A percentile compares a stretch with the other conserved stretches of the same genome.
Conservation (phyloP, 2,113 vertebrate species). For the Chloroceryle aenea region DNA sequence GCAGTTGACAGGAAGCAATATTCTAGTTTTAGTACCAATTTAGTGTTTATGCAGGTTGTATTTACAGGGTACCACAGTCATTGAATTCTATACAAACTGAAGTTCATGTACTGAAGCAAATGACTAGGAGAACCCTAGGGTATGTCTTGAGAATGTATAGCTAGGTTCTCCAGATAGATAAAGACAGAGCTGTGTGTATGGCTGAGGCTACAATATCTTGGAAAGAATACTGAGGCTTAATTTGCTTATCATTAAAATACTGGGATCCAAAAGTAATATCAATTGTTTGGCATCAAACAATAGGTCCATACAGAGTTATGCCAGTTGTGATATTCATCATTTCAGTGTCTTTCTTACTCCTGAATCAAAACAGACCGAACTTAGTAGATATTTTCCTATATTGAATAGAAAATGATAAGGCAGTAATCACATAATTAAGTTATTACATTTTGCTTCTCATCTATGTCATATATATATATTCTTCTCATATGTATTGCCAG, state of each 20-base stretch:
- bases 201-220: neutral
- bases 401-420: neutral
- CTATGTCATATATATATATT: too few relatives aligned
- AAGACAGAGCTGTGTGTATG: neutral
- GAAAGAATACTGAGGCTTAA: neutral
- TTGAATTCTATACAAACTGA: conserved; percentile 3
- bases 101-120: conserved; percentile 29
- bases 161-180: neutral
- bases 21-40: conserved; percentile 30
- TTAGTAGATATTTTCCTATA: neutral
- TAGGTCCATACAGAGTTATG: neutral
- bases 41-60: conserved; percentile 26
- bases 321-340: neutral
- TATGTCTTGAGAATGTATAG: neutral
- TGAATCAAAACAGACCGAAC: neutral
- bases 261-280: neutral
- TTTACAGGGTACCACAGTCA: neutral
- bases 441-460: neutral
- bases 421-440: neutral
- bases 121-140: neutral
- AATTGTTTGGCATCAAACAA: neutral
- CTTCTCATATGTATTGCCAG: neutral
- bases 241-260: neutral
- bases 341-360: neutral
- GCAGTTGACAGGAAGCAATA: conserved; percentile 14